These are phyloP conservation scores for Accipiter cooperii DNA, from an alignment of 2,113 vertebrate species.

Conservation along the genomic window DNA sequence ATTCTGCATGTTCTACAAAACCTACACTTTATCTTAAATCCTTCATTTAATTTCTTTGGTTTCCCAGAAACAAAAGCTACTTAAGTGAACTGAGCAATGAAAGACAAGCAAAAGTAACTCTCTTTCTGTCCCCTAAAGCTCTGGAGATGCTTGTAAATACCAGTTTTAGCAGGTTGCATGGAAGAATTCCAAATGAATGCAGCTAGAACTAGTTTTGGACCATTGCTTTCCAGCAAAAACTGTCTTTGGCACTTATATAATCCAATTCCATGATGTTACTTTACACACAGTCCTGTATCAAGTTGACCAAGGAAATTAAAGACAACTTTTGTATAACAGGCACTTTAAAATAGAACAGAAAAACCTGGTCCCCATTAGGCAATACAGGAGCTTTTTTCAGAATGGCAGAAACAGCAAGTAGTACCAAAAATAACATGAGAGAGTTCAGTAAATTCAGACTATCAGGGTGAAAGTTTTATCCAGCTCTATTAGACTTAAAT, in stretches of 20 bases:
- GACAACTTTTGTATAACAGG: neutral
- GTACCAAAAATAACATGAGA: neutral
- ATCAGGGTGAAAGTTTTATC: neutral
- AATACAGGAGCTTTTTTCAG: neutral
- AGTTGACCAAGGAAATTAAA: neutral
- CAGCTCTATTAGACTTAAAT: neutral
- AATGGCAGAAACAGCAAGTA: neutral
- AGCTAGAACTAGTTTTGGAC: conserved; percentile 20
- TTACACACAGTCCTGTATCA: neutral
- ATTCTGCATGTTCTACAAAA: neutral
- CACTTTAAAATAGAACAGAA: neutral
- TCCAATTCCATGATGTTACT: neutral
- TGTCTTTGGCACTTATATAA: neutral
- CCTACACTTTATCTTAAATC: neutral
- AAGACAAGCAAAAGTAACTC: neutral
- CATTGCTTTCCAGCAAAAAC: neutral
- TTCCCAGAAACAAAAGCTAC: conserved; percentile 11
- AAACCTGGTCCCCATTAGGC: neutral
- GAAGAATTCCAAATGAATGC: conserved; percentile 3
- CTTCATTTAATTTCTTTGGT: conserved; percentile 15
- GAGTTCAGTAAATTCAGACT: neutral
- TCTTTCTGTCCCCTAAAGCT: neutral
- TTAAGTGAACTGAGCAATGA: neutral
- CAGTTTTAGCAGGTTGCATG: neutral
- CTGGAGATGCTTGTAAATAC: neutral